A percentile compares a stretch with the other conserved stretches of the same genome.
Conservation (phyloP, 2,888 invertebrate species). For the Andrena marginata region DNA sequence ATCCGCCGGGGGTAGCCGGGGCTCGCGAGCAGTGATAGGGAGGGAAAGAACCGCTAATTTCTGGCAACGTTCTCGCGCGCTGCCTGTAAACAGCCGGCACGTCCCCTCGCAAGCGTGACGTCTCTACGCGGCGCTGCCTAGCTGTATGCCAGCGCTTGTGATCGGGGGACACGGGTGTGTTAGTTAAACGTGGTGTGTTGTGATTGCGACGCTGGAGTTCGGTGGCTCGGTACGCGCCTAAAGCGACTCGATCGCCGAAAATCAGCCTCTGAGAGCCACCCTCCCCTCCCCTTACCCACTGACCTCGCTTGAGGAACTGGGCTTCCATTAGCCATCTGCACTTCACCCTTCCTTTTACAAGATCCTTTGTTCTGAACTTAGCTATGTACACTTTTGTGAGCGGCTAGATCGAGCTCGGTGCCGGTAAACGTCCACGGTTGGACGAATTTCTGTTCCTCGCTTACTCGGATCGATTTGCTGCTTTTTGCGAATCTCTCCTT, state of each 20-base stretch:
- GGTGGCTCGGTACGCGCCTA: constrained; percentile 21
- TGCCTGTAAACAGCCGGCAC: constrained; percentile 68
- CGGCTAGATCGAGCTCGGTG: neutral
- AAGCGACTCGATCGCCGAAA: constrained; percentile 5
- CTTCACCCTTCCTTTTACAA: constrained; percentile 20
- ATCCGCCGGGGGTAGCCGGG: neutral
- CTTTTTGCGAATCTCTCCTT: neutral
- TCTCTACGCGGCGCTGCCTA: constrained; percentile 34
- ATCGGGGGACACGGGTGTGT: constrained; percentile 16
- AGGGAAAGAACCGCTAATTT: constrained; percentile 16
- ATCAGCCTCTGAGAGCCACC: neutral
- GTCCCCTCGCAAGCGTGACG: constrained; percentile 68
- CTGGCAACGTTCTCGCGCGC: constrained; percentile 34
- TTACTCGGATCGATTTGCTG: neutral
- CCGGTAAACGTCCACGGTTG: neutral
- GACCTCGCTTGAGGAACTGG: constrained; percentile 28
- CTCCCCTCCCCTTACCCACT: constrained; percentile 3
- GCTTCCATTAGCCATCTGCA: constrained; percentile 31
- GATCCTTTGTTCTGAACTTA: neutral
- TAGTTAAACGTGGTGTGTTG: constrained; percentile 25
- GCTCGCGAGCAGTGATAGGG: neutral
- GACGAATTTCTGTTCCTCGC: neutral
- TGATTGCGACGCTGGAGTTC: constrained; percentile 10
- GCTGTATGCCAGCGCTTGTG: constrained; percentile 26
- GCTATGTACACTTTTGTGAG: constrained; percentile 11